phyloP scores from a whole-genome alignment of 2,797 vertebrate species.

The Peromyscus eremicus region DNA sequence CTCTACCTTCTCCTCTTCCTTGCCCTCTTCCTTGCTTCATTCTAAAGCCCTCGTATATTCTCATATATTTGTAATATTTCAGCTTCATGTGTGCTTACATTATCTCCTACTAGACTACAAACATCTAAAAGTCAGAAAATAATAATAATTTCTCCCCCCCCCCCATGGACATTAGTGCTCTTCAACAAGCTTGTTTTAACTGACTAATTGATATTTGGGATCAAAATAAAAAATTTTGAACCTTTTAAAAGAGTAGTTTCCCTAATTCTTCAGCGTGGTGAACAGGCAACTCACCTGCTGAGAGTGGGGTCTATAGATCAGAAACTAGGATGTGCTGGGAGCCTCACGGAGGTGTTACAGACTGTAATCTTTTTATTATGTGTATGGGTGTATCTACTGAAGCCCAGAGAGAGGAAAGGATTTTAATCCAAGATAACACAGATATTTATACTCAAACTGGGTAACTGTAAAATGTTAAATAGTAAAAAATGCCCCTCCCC shows the following conservation, averaged over 20 bases:
- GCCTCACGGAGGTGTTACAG: background rate
- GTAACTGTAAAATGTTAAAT: background rate
- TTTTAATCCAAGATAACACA: conserved; percentile 4
- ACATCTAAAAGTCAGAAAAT: background rate
- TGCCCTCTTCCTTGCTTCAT: background rate
- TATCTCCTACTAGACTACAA: conserved; percentile 21
- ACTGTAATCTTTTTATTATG: background rate
- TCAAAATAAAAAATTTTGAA: conserved; percentile 9
- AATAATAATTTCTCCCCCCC: background rate
- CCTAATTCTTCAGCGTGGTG: background rate
- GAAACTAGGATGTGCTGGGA: background rate
- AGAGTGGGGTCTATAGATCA: conserved; percentile 3
- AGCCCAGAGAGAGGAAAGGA: background rate
- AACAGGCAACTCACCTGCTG: background rate
- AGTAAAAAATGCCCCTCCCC: background rate
- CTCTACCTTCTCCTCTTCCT: background rate
- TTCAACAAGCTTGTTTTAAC: conserved; percentile 38
- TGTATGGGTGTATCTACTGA: background rate
- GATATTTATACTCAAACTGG: conserved; percentile 41
- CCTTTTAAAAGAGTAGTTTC: background rate
- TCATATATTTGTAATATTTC: background rate
- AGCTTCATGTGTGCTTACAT: background rate
- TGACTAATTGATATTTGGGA: background rate
- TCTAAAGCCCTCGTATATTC: background rate
- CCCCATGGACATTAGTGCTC: background rate